Evolutionary conservation across 2,888 invertebrate species (phyloP), one percentile per base, ranked within the genome.

Genomic region (Drosophila kanekoi): DNA sequence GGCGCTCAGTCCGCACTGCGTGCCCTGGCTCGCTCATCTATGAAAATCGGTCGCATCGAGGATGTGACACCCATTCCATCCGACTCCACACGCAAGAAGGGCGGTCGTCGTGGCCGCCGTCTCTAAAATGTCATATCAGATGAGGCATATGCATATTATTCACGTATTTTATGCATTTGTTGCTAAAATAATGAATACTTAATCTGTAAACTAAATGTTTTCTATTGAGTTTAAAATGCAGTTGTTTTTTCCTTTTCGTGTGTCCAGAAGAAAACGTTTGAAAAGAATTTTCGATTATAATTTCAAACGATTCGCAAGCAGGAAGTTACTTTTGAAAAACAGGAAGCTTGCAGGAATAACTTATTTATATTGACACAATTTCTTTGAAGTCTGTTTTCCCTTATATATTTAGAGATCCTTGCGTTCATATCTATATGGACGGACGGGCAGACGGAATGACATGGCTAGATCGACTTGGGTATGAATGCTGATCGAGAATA

Each of bases 11-110:
- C 37, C 0, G 49, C 99, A 47, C 95, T 99, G 56, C 95, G 99
- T 89, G 99, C 99, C 87, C 94, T 99, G 84, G 99, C 99, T 87
- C 97, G 99, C 93, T 98, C 99, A 63, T 98, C 97, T 89, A 99
- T 99, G 98, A 99, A 99, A 93, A 99, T 99, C 93, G 99, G 99
- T 56, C 96, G 99, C 90, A 99, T 99, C 92, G 99, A 98, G 94
- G 99, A 99, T 94, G 99, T 99, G 8, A 99, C 99, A 16, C 99
- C 99, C 32, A 99, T 99, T 93, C 99, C 49, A 10, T 49, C 35
- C 20, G 49, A 49, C 6, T 49, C 49, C 37, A 49, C 49, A 1
- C 35, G 49, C 9, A 18, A 37, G 9, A 51, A 51, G 11, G 37
- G 37, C 20, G 49, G 37, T 1, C 49, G 49, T 23, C 37, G 49